Conservation (phyloP, 1,140 invertebrate species). For the Hyles euphorbiae region DNA sequence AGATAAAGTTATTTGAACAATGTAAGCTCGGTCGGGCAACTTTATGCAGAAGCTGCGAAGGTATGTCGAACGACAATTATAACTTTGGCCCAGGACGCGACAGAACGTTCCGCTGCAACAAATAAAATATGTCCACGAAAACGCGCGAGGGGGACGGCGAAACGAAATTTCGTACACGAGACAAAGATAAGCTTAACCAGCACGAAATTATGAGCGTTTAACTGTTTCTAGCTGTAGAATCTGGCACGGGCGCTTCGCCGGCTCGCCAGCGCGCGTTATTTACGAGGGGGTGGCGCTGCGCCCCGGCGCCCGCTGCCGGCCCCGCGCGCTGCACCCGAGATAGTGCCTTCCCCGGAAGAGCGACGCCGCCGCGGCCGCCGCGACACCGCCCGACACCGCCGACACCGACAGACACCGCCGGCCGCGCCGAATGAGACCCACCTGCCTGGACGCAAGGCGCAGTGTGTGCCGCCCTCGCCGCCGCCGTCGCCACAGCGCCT, state of each 20-base stretch:
- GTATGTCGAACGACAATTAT: constrained; percentile 72
- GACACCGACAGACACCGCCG: constrained; percentile 10
- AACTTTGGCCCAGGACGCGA: constrained; percentile 65
- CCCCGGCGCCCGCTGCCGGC: constrained; percentile 34
- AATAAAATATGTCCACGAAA: constrained; percentile 71
- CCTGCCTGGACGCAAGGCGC: constrained; percentile 28
- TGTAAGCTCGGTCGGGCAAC: constrained; percentile 54
- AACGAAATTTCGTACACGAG: constrained; percentile 70
- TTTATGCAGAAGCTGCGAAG: constrained; percentile 67
- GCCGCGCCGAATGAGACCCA: constrained; percentile 33
- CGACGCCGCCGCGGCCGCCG: constrained; percentile 43
- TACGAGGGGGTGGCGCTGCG: constrained; percentile 61
- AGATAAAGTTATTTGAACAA: constrained; percentile 64
- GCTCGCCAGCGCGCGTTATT: constrained; percentile 72
- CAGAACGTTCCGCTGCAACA: constrained; percentile 57
- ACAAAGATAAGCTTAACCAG: constrained; percentile 75
- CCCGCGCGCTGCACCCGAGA: constrained; percentile 59
- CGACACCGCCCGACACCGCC: constrained; percentile 25
- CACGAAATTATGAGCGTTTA: constrained; percentile 75
- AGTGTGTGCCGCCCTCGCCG: constrained; percentile 19
- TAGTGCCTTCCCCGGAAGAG: constrained; percentile 69
- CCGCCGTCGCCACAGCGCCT: constrained; percentile 41
- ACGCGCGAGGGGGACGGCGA: constrained; percentile 58
- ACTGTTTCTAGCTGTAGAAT: constrained; percentile 75
- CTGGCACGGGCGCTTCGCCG: constrained; percentile 72